Base-by-base conservation (phyloP, 2,888 invertebrate species). In the Ormyrus nitidulus region DNA sequence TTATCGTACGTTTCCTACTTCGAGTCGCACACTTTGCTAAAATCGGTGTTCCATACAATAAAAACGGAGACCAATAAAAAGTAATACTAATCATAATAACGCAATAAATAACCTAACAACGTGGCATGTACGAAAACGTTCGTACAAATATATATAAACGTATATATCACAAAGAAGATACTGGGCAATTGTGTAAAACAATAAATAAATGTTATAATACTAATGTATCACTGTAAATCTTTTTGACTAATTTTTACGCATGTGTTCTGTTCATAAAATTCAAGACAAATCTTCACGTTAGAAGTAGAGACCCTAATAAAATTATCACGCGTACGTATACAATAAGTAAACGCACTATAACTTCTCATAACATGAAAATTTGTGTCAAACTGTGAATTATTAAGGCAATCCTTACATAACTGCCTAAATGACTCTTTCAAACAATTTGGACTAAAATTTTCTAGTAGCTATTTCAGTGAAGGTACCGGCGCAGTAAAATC, bases 111-210 rank as follows among this genome's bases (percentile, higher is more conserved):
- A 79, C 69, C 81, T 76, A 80, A 75, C 76, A 80, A 82, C 74
- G 79, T 46, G 58, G 49, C 59, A 73, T 46, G 69, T 73, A 13
- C 64, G 58, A 66, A 13, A 61, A 74, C 74, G 70, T 66, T 46
- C 46, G 54, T 81, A 76, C 56, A 79, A 68, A 73, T 71, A 53
- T 69, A 64, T 61, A 53, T 73, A 78, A 65, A 78, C 34, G 66
- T 64, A 83, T 83, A 85, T 86, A 86, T 85, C 85, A 86, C 85
- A 83, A 86, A 86, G 84, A 87, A 84, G 85, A 87, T 87, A 87
- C 87, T 86, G 87, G 86, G 84, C 84, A 82, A 84, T 84, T 79
- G 69, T 79, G 69, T 59, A 46, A 82, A 82, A 81, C 66, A 81
- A 82, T 81, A 81, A 82, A 82, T 79, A 74, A 80, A 81, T 64